Evolutionary conservation across 2,113 vertebrate genomes (phyloP), one percentile per base, ranked within the genome.

Genomic region (Pampusana beccarii): DNA sequence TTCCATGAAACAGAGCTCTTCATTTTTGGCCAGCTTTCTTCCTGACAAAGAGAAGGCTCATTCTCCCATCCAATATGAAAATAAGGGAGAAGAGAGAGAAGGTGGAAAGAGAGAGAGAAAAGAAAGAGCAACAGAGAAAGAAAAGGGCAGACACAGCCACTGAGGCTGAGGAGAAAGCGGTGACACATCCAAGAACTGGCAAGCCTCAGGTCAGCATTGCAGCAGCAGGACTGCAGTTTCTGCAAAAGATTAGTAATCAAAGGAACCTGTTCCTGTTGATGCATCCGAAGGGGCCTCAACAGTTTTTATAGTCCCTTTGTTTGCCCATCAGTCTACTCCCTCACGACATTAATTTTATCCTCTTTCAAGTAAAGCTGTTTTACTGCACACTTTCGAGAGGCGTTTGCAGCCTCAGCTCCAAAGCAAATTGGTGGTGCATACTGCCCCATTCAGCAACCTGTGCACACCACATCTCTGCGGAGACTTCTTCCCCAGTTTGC

Each of bases 291-390:
- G 16, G 50, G 12, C 16, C 40, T 53, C n/a, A 1, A 16, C 8
- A 78, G 20, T 42, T 90, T 79, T 88, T 34, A 44, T 1, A 40
- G 28, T 34, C 9, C 46, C 16, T 46, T 61, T 74, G 34, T 86
- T 60, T 91, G 61, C 61, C 61, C 61, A 38, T 56, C 2, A 3
- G 66, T 57, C 71, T 82, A 54, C 34, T 66, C 64, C 36, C 29
- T 80, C 42, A 29, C 7, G 3, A 54, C 15, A 29, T 56, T 56
- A 38, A 56, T 81, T 87, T 91, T 51, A 71, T 57, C 53, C 21
- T 79, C 31, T 42, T 86, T 72, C 51, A 86, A 71, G 26, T 48
- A 80, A 83, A 95, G 34, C 23, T 77, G 24, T 12, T 95, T 85
- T 36, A 34, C 13, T 61, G 67, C 57, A 40, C 2, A 5, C 8